Conservation (phyloP, 1,140 invertebrate genomes). For the Ephestia elutella region DNA sequence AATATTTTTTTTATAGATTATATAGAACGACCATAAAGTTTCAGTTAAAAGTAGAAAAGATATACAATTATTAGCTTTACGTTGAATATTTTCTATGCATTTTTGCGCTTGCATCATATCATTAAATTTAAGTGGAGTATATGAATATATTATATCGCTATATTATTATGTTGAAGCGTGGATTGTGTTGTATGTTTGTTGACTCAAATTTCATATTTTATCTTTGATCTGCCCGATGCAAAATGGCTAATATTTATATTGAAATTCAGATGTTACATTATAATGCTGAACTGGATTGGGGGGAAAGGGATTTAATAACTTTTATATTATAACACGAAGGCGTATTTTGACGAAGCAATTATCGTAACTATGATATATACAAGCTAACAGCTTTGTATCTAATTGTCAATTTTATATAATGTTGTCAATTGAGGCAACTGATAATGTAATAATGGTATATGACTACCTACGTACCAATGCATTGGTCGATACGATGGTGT, state of each 20-base stretch:
- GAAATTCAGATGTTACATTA: neutral
- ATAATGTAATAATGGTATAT: no score
- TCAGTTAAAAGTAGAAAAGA: no score
- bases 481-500: no score
- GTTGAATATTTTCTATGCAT: constrained; percentile 12
- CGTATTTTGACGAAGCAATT: no score
- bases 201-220: constrained; percentile 38
- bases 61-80: constrained; percentile 1
- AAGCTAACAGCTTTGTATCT: no score
- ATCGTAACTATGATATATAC: no score
- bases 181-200: constrained; percentile 37
- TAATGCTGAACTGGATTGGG: neutral
- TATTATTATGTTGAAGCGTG: constrained; percentile 17
- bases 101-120: constrained; percentile 62
- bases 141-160: constrained; percentile 24
- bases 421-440: no score
- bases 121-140: constrained; percentile 58
- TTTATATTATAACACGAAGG: no score
- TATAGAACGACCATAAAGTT: neutral
- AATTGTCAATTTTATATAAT: no score
- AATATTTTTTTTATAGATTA: no score
- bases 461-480: no score
- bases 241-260: constrained; percentile 27
- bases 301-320: no score
- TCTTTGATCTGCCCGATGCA: constrained; percentile 39